Conservation (phyloP, 2,113 vertebrate species). For the Halichoerus grypus region DNA sequence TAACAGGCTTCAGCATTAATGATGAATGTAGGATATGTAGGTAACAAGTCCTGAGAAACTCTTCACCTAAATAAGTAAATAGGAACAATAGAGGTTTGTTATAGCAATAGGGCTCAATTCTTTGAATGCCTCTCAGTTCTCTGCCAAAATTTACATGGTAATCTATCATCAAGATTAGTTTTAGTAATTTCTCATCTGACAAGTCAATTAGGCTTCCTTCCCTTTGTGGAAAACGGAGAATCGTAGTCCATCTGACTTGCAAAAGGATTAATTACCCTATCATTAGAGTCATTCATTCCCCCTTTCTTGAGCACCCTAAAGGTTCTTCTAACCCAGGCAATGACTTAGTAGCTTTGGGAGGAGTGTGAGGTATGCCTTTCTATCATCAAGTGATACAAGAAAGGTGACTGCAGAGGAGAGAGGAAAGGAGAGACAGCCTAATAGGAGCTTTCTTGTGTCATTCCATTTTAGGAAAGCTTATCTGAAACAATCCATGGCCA, state of each 20-base stretch:
- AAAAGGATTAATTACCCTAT: background rate
- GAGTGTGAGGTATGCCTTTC: background rate
- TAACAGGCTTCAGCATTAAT: background rate
- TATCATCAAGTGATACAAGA: background rate
- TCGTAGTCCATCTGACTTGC: background rate
- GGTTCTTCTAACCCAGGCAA: background rate
- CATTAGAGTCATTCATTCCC: background rate
- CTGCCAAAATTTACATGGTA: background rate
- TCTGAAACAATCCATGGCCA: background rate
- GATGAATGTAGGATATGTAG: background rate
- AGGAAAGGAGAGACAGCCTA: background rate
- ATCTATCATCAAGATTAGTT: background rate
- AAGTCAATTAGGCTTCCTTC: background rate
- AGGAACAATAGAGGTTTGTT: background rate
- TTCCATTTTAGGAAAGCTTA: background rate
- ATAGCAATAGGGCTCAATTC: background rate
- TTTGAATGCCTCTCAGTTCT: constrained; percentile 39
- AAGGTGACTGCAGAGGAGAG: background rate
- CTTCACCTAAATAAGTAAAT: constrained; percentile 8
- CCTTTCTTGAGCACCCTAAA: background rate
- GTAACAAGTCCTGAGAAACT: background rate
- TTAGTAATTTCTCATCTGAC: background rate
- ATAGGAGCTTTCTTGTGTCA: background rate
- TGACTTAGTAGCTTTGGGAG: background rate
- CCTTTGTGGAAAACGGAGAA: background rate